Percentiles rank a stretch among this genome's conserved stretches.
phyloP scores from a whole-genome alignment of 2,797 vertebrate genomes.

The Psittacula echo region DNA sequence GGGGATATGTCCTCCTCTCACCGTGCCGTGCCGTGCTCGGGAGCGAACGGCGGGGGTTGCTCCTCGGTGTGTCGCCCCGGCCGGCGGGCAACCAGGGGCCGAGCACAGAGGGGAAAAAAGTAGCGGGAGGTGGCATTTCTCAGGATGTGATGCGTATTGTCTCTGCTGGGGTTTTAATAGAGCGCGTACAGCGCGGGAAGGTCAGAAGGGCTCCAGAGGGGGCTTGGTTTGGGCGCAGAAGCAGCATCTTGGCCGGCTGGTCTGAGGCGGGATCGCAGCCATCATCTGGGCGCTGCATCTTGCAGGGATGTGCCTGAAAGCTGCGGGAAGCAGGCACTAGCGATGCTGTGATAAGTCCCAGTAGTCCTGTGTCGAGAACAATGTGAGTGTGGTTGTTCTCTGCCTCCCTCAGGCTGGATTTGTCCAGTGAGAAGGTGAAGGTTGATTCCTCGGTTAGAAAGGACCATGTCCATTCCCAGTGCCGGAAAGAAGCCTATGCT shows the following conservation, averaged over 20 bases:
- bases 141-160: not conserved
- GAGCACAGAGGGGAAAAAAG: not conserved
- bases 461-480: rapidly evolving
- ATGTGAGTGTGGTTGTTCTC: not conserved
- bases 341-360: not conserved
- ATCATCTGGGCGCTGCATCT: slow-evolving; percentile 20
- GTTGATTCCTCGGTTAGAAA: not conserved
- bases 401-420: not conserved
- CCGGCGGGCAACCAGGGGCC: not conserved
- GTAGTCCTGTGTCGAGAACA: not conserved
- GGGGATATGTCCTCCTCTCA: too few species aligned
- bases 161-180: not conserved
- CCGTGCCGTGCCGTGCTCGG: not conserved
- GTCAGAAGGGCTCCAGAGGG: not conserved
- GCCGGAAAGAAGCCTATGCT: not conserved
- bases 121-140: not conserved
- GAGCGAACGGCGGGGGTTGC: not conserved
- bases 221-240: not conserved
- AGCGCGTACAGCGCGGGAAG: not conserved
- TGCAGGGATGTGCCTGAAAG: not conserved
- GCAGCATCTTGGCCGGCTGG: not conserved
- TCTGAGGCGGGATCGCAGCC: slow-evolving; percentile 1
- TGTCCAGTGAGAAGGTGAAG: not conserved
- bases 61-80: not conserved
- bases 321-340: not conserved